Evolutionary conservation across 2,797 vertebrate genomes (phyloP).

Genomic region (Paguma larvata): DNA sequence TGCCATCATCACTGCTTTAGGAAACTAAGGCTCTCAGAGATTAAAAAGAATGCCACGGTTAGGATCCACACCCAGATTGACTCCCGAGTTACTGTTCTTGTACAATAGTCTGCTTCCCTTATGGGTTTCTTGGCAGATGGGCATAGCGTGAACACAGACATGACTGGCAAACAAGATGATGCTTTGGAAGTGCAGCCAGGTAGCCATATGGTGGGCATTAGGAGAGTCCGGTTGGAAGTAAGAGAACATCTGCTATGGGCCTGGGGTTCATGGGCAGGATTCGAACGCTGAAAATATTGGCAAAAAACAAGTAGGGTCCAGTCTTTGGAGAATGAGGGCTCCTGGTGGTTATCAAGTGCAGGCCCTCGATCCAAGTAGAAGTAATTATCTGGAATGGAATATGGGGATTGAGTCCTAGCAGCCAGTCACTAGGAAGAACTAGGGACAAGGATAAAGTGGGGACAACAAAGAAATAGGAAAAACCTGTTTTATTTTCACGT

Average conservation of each 20-base stretch:
- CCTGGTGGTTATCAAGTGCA: neutral
- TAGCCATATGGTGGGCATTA: slow-evolving; percentile 68
- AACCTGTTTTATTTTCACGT: neutral
- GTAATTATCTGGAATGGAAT: neutral
- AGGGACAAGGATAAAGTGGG: neutral
- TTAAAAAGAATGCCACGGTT: neutral
- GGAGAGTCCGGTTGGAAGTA: slow-evolving; percentile 42
- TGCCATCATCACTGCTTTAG: neutral
- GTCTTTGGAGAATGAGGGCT: neutral
- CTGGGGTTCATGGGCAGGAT: neutral
- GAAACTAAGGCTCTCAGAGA: slow-evolving; percentile 33
- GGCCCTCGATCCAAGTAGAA: neutral
- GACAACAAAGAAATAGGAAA: neutral
- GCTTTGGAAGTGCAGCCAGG: slow-evolving; percentile 11
- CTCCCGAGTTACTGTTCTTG: neutral
- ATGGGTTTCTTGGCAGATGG: slow-evolving; percentile 33
- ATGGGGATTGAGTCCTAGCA: neutral
- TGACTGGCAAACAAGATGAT: slow-evolving; percentile 20
- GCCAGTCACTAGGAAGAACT: neutral
- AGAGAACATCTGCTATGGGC: slow-evolving; percentile 49
- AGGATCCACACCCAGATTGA: neutral
- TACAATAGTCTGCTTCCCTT: neutral
- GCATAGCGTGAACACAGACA: slow-evolving; percentile 17
- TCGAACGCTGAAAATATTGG: slow-evolving; percentile 5
- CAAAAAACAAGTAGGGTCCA: neutral